phyloP scores from a whole-genome alignment of 37 sponge, comb jelly and placozoan genomes.

The Bolinopsis microptera region DNA sequence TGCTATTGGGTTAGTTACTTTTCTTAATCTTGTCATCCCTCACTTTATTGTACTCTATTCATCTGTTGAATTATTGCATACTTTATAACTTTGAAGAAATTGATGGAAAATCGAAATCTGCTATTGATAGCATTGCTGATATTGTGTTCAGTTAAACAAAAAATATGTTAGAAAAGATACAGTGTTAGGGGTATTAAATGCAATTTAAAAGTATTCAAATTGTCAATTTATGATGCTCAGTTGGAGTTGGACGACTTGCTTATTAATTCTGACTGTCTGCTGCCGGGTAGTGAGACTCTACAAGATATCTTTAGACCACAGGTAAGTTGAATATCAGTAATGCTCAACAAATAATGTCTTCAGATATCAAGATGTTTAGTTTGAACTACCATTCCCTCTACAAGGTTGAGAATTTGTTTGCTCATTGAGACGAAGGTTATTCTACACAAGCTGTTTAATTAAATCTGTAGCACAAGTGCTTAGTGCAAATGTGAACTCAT shows the following conservation, averaged over 20 bases:
- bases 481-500: too few relatives aligned
- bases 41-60: too few relatives aligned
- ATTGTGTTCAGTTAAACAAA: too few relatives aligned
- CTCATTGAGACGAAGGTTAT: neutral
- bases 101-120: too few relatives aligned
- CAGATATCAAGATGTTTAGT: neutral
- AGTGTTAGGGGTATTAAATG: neutral
- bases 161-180: too few relatives aligned
- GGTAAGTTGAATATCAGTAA: neutral
- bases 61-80: too few relatives aligned
- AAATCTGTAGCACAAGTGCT: too few relatives aligned
- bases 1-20: neutral
- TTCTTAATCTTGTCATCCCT: too few relatives aligned
- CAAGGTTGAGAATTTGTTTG: neutral
- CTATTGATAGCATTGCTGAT: too few relatives aligned
- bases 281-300: neutral
- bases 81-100: too few relatives aligned
- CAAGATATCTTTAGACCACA: neutral
- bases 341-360: neutral
- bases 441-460: neutral
- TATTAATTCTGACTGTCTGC: neutral
- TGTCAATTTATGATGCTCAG: neutral
- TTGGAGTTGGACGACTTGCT: neutral
- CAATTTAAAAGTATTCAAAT: neutral
- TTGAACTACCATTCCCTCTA: neutral